These are phyloP conservation scores for Diaphora mendica DNA, from an alignment of 2,888 invertebrate genomes.

Conservation along the genomic window DNA sequence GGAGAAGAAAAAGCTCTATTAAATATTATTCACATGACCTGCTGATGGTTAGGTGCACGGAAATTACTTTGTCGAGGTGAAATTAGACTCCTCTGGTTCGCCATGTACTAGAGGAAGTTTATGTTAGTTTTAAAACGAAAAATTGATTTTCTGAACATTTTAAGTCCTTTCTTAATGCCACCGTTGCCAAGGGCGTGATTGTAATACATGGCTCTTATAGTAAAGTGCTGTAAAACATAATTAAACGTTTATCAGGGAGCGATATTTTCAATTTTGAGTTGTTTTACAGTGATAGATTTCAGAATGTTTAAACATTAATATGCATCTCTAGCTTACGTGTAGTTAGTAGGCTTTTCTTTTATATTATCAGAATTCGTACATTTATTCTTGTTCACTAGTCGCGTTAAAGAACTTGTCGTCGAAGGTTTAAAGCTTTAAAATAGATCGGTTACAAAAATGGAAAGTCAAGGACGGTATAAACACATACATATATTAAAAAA, in stretches of 20 bases:
- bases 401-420: conserved; percentile 36
- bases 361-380: not conserved
- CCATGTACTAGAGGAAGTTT: no score
- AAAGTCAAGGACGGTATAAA: conserved; percentile 41
- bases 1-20: not conserved
- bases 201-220: no score
- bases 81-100: not conserved
- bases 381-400: conserved; percentile 11
- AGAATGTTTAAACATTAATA: not conserved
- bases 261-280: not conserved
- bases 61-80: not conserved
- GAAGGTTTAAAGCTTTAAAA: conserved; percentile 39
- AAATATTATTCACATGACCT: not conserved
- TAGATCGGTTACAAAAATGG: conserved; percentile 37
- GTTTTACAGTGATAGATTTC: not conserved
- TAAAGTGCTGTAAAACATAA: no score
- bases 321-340: not conserved
- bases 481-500: conserved; percentile 4
- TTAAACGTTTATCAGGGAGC: not conserved
- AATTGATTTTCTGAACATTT: no score
- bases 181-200: no score
- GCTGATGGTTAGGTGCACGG: not conserved
- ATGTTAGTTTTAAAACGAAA: not conserved
- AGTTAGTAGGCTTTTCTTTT: not conserved
- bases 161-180: no score